Conservation (phyloP, 1,140 invertebrate genomes). For the Amyelois transitella region DNA sequence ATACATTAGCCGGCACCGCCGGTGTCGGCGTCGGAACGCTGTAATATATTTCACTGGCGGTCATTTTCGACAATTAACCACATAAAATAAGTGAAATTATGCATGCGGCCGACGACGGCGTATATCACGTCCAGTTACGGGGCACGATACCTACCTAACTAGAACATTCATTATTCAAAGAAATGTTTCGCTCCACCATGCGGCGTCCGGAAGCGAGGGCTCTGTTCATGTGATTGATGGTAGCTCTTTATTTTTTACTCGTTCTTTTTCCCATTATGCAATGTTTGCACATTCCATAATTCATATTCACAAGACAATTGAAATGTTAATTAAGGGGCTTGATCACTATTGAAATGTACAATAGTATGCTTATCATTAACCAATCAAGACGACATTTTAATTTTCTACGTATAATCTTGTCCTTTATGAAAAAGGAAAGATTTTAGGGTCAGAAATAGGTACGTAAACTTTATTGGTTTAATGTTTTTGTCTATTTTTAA, state of each 20-base stretch:
- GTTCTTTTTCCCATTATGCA: slow-evolving; percentile 47
- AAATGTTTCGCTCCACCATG: slow-evolving; percentile 68
- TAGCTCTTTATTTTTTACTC: slow-evolving; percentile 59
- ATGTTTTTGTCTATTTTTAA: too few relatives aligned
- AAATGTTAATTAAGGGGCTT: neutral
- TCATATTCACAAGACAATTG: slow-evolving; percentile 3
- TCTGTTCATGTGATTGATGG: slow-evolving; percentile 70
- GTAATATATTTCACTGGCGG: slow-evolving; percentile 72
- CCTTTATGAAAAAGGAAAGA: too few relatives aligned
- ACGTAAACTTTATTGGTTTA: too few relatives aligned
- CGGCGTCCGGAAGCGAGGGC: slow-evolving; percentile 58
- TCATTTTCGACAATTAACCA: slow-evolving; percentile 75
- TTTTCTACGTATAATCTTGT: too few relatives aligned
- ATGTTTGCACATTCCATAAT: slow-evolving; percentile 24
- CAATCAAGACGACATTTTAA: neutral
- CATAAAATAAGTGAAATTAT: slow-evolving; percentile 75
- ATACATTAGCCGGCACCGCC: slow-evolving; percentile 63
- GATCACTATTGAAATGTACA: neutral
- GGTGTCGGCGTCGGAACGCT: slow-evolving; percentile 47
- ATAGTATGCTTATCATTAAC: neutral
- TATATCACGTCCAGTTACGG: slow-evolving; percentile 74
- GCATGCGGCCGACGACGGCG: slow-evolving; percentile 71
- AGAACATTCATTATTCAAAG: slow-evolving; percentile 74
- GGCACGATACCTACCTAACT: slow-evolving; percentile 65
- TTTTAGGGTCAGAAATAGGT: too few relatives aligned